phyloP scores from a whole-genome alignment of 2,888 invertebrate genomes.

The Argynnis bischoffii region DNA sequence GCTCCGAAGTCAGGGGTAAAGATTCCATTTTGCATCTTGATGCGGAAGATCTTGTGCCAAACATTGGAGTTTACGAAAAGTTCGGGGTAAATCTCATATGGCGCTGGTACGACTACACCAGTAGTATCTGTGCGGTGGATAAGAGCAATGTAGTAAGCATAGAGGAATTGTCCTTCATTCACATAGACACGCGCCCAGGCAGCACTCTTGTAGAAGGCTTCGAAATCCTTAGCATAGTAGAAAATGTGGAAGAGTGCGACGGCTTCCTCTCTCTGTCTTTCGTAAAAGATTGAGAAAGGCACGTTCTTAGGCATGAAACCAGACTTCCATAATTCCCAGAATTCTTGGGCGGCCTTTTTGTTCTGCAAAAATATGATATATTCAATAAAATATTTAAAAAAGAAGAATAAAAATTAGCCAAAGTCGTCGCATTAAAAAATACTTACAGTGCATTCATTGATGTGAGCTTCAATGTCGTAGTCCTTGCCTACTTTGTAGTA shows the following conservation, averaged over 20 bases:
- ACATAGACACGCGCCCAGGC: constrained; percentile 80
- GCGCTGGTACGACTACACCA: constrained; percentile 83
- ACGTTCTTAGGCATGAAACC: constrained; percentile 75
- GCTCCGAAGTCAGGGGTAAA: constrained; percentile 55
- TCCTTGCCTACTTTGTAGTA: constrained; percentile 64
- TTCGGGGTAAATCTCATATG: constrained; percentile 86
- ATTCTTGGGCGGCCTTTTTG: constrained; percentile 65
- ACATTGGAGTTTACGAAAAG: constrained; percentile 84
- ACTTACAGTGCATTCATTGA: constrained; percentile 65
- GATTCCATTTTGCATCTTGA: constrained; percentile 66
- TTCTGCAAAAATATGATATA: constrained; percentile 55
- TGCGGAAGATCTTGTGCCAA: constrained; percentile 67
- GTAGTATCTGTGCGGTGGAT: constrained; percentile 82
- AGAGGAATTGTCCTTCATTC: constrained; percentile 84
- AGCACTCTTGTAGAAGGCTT: constrained; percentile 83
- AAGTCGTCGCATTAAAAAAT: not conserved
- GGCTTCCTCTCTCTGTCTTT: constrained; percentile 72
- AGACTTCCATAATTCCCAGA: constrained; percentile 56
- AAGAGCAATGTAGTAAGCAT: constrained; percentile 83
- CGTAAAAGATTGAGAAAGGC: constrained; percentile 77
- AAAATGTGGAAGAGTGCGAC: constrained; percentile 81
- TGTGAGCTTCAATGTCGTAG: constrained; percentile 65
- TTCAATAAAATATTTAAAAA: not conserved
- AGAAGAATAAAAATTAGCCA: not conserved
- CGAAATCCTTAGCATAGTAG: constrained; percentile 83